These are phyloP conservation scores for Zelleria hepariella DNA, from an alignment of 2,888 invertebrate genomes.

Conservation along the genomic window DNA sequence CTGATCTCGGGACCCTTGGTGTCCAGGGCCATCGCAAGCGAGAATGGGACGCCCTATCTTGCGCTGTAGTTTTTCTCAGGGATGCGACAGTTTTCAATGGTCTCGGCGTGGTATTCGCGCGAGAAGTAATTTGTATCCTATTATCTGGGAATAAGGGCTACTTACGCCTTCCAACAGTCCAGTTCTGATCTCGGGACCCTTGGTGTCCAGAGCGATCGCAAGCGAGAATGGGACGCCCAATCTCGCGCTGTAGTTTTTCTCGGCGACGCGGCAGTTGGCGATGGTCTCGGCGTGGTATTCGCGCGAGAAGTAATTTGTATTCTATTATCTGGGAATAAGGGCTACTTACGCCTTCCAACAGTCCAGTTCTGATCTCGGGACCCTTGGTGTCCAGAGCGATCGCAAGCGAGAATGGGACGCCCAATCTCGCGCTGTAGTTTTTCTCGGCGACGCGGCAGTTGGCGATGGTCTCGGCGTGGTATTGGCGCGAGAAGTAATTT, in stretches of 20 bases:
- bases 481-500: conserved; percentile 94
- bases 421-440: conserved; percentile 81
- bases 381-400: conserved; percentile 99
- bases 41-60: conserved; percentile 78
- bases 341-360: conserved; percentile 89
- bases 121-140: too few relatives aligned
- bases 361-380: conserved; percentile 97
- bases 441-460: conserved; percentile 89
- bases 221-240: conserved; percentile 82
- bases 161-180: conserved; percentile 94
- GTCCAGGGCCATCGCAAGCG: conserved; percentile 95
- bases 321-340: too few relatives aligned
- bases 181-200: conserved; percentile 98
- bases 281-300: conserved; percentile 96
- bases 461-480: conserved; percentile 90
- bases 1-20: conserved; percentile 99
- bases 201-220: conserved; percentile 97
- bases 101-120: conserved; percentile 94
- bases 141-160: too few relatives aligned
- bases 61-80: conserved; percentile 86
- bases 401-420: conserved; percentile 84
- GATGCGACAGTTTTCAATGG: conserved; percentile 88
- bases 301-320: too few relatives aligned
- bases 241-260: conserved; percentile 81
- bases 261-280: conserved; percentile 87